Conservation (phyloP, 2,113 vertebrate species). For the Pterocles gutturalis region DNA sequence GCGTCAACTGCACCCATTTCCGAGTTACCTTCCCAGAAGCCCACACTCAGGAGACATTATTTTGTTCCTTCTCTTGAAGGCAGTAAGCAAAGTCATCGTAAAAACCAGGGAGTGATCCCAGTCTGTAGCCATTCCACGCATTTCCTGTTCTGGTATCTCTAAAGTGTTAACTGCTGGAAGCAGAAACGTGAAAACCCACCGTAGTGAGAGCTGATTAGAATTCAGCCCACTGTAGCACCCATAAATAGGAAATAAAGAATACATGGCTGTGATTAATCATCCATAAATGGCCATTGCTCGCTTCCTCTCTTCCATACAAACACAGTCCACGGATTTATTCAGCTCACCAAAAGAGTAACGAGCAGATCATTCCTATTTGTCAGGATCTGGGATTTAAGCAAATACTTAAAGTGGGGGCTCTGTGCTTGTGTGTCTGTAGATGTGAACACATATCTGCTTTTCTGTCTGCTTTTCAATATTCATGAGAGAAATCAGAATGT, state of each 20-base stretch:
- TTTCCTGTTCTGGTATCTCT: not conserved
- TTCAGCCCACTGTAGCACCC: constrained; percentile 40
- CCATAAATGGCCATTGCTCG: constrained; percentile 36
- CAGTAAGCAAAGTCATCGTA: not conserved
- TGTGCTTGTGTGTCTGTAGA: not conserved
- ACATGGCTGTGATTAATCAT: constrained; percentile 50
- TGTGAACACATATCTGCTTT: not conserved
- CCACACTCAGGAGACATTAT: not conserved
- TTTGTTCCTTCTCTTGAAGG: not conserved
- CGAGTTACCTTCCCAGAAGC: not conserved
- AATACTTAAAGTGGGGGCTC: not conserved
- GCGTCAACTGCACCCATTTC: not conserved
- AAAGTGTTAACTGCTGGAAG: constrained; percentile 46
- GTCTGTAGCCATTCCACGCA: not conserved
- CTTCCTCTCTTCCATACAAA: constrained; percentile 1
- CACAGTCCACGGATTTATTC: not conserved
- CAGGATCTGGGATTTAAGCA: not conserved
- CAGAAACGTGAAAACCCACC: constrained; percentile 14
- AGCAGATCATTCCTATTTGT: constrained; percentile 17
- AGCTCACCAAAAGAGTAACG: not conserved
- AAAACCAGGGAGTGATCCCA: not conserved
- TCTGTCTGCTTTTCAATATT: not conserved
- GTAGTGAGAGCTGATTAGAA: constrained; percentile 55
- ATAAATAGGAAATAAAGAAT: constrained; percentile 69
- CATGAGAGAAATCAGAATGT: not conserved